Percentiles rank a stretch among this genome's conserved stretches.
Conservation (phyloP, 1,140 invertebrate species). For the Lepidurus apus region DNA sequence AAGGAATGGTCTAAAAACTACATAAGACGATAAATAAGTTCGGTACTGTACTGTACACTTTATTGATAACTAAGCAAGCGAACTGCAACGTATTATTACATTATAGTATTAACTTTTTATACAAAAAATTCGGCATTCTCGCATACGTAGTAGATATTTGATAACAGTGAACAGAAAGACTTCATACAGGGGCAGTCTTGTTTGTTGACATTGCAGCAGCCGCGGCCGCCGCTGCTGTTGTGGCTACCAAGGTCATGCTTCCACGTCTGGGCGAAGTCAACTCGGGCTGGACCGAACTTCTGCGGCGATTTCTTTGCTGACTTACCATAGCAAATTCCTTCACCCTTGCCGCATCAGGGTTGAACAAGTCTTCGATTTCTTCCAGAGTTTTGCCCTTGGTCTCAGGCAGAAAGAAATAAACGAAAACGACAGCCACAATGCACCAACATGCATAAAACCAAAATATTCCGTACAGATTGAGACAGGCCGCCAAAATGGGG, state of each 20-base stretch:
- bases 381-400: conserved; percentile 81
- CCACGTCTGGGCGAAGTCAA: not conserved
- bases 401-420: conserved; percentile 73
- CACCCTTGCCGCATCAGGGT: not conserved
- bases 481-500: conserved; percentile 53
- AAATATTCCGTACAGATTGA: conserved; percentile 70
- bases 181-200: not conserved
- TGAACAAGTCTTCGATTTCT: conserved; percentile 54
- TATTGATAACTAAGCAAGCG: too few relatives aligned
- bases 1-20: too few relatives aligned
- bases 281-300: not conserved
- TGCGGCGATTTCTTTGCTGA: not conserved
- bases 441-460: conserved; percentile 76
- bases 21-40: too few relatives aligned
- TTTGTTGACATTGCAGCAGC: not conserved
- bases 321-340: not conserved
- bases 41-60: too few relatives aligned
- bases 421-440: conserved; percentile 59
- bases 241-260: not conserved
- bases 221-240: not conserved
- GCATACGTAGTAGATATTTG: too few relatives aligned
- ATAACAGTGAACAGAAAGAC: too few relatives aligned
- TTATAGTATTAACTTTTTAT: too few relatives aligned
- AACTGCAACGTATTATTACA: too few relatives aligned
- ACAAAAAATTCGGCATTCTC: too few relatives aligned